Evolutionary conservation across 2,797 vertebrate species (phyloP).

Genomic region (Phoxinus dragarum): DNA sequence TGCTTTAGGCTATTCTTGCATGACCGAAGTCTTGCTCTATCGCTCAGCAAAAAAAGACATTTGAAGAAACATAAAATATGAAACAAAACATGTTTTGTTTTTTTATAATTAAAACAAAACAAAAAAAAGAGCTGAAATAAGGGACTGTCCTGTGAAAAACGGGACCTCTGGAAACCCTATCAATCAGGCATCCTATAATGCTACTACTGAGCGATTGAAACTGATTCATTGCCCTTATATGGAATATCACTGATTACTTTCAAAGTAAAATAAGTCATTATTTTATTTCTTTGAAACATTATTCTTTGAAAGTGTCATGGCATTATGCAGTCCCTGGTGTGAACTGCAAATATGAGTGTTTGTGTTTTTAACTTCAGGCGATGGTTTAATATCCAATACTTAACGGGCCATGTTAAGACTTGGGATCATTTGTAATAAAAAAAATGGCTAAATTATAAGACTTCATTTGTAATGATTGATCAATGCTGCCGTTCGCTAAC

Average conservation of each 20-base stretch:
- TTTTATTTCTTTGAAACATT: neutral
- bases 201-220: neutral
- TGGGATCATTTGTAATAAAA: conserved; percentile 45
- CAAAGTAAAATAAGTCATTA: neutral
- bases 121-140: too few species aligned
- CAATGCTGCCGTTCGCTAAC: conserved; percentile 26
- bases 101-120: too few species aligned
- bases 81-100: too few species aligned
- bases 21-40: neutral
- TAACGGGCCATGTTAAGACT: neutral
- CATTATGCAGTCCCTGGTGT: neutral
- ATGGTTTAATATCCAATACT: conserved; percentile 7
- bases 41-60: neutral
- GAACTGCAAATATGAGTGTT: conserved; percentile 1
- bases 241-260: neutral
- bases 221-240: neutral
- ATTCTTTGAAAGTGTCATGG: neutral
- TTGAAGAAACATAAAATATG: neutral
- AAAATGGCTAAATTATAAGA: conserved; percentile 38
- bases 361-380: conserved; percentile 16
- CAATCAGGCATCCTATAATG: neutral
- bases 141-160: too few species aligned
- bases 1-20: neutral
- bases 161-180: too few species aligned
- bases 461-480: conserved; percentile 45